Base-by-base conservation (phyloP, 2,888 invertebrate species). In the Cylloceria caligata region DNA sequence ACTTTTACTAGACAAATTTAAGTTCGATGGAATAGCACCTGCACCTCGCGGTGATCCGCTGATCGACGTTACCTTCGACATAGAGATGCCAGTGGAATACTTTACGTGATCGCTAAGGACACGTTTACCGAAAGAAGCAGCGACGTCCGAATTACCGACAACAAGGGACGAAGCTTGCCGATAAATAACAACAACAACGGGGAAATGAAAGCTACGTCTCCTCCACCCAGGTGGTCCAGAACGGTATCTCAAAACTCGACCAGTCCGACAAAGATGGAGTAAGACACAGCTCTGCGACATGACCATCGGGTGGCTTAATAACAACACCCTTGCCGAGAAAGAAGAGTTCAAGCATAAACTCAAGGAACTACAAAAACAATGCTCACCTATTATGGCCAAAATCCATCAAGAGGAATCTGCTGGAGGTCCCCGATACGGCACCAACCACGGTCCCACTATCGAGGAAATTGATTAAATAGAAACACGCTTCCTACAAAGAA, bases 121-220 rank as follows among this genome's bases (percentile, higher is more conserved):
- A 94, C 93, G 74, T 94, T 94, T 84, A 94, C 94, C 13, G 97
- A 97, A 0, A 96, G 96, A 85, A 95, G 94, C 80, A 96, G 95
- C 92, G 96, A 96, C 89, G 97, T 97, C 84, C 96, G 96, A 64
- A 97, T 97, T 84, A 96, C 96, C 90, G 97, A 97, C 93, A 96
- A 97, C 93, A 96, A 96, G 89, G 96, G 97, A 0, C 94, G 90
- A 94, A 0, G 94, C 96, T 6, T 94, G 96, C 82, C n/a, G n/a
- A n/a, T n/a, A n/a, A 97, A 97, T 92, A 94, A 94, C 83, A 93
- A 97, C 62, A n/a, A n/a, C n/a, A n/a, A n/a, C n/a, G n/a, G n/a
- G n/a, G n/a, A n/a, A n/a, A n/a, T n/a, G 97, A 96, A 90, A 92
- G 94, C 39, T 96, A 96, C 91, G 94, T 95, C 30, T 96, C 96